These are phyloP conservation scores for Atlantisia rogersi DNA, from an alignment of 2,113 vertebrate genomes.

Conservation along the genomic window DNA sequence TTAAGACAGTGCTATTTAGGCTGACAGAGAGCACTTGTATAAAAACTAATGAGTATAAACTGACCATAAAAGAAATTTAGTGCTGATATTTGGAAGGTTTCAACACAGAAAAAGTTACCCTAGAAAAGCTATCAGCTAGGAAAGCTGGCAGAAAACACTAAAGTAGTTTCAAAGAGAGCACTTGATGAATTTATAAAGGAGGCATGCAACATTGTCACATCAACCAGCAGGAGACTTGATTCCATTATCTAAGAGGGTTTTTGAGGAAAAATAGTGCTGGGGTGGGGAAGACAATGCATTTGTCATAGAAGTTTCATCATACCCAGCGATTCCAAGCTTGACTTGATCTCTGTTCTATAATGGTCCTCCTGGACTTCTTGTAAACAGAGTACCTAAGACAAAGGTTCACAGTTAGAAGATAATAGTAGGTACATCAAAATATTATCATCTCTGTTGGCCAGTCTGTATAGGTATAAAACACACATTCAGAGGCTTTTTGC, in stretches of 20 bases:
- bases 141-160: background rate
- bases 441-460: background rate
- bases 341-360: conserved; percentile 88
- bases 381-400: conserved; percentile 90
- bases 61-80: background rate
- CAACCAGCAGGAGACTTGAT: background rate
- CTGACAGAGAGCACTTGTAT: background rate
- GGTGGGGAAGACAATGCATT: background rate
- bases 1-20: background rate
- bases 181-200: background rate
- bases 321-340: conserved; percentile 88
- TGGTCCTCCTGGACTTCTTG: conserved; percentile 98
- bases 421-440: background rate
- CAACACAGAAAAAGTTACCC: background rate
- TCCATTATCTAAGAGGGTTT: background rate
- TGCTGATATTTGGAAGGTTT: background rate
- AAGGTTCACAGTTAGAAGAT: conserved; percentile 41
- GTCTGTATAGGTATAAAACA: background rate
- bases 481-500: background rate
- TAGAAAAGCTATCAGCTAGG: background rate
- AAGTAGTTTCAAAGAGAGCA: background rate
- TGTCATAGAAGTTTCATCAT: conserved; percentile 39
- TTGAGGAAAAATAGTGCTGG: background rate
- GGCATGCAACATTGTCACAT: background rate
- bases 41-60: background rate